phyloP scores from a whole-genome alignment of 1,140 invertebrate genomes.

The Chrysopa pallens region DNA sequence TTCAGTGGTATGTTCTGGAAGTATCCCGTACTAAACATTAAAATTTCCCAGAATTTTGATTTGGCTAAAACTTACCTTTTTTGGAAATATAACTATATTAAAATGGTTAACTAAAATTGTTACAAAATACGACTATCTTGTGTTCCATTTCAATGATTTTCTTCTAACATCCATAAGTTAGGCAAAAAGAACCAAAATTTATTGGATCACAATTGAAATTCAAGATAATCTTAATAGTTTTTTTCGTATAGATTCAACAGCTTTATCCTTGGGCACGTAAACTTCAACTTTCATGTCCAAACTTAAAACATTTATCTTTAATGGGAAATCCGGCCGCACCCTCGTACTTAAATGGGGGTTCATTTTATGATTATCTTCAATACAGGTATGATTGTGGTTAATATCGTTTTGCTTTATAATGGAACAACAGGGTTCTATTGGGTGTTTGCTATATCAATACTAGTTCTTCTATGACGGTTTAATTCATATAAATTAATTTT shows the following conservation, averaged over 20 bases:
- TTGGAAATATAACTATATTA: too few species aligned
- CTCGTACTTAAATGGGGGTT: conserved; percentile 53
- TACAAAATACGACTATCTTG: too few species aligned
- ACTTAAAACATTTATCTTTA: conserved; percentile 45
- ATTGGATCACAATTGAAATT: not conserved
- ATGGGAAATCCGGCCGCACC: conserved; percentile 65
- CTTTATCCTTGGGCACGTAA: conserved; percentile 51
- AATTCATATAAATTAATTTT: conserved; percentile 4
- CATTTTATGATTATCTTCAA: conserved; percentile 54
- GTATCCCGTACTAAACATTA: too few species aligned
- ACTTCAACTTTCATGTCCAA: conserved; percentile 41
- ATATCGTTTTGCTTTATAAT: too few species aligned
- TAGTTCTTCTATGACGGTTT: too few species aligned
- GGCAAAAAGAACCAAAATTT: not conserved
- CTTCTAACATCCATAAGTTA: not conserved
- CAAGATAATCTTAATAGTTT: not conserved
- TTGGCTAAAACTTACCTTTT: too few species aligned
- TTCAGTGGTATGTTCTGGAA: too few species aligned
- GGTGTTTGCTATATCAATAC: too few species aligned
- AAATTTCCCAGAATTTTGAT: too few species aligned
- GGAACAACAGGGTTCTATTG: too few species aligned
- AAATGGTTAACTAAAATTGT: too few species aligned
- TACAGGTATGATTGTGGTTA: conserved; percentile 46
- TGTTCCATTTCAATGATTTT: not conserved
- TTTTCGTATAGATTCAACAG: conserved; percentile 28